Conservation (phyloP, 2,113 vertebrate genomes). For the Microtus pennsylvanicus region DNA sequence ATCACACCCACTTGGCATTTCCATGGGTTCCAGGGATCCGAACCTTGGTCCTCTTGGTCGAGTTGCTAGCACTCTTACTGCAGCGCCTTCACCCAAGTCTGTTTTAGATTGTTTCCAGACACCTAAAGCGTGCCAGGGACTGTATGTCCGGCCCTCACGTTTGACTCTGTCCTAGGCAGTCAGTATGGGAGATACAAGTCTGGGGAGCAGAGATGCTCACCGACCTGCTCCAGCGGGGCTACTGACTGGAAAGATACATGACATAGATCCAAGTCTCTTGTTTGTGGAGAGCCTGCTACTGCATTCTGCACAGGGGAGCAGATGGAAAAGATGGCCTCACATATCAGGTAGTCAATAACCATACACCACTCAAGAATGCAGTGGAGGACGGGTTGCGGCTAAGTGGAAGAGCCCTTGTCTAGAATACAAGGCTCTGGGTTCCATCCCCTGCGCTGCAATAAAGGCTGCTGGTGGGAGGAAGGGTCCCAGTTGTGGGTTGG, state of each 20-base stretch:
- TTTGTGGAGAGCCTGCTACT: background rate
- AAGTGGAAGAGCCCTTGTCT: background rate
- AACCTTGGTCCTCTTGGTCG: background rate
- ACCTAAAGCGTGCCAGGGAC: background rate
- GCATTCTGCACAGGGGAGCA: background rate
- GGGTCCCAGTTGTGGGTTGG: no score
- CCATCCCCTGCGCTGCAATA: background rate
- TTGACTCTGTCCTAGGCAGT: background rate
- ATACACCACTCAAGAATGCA: background rate
- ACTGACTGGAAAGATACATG: background rate
- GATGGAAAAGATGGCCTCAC: background rate
- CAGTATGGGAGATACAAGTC: background rate
- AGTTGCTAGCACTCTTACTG: background rate
- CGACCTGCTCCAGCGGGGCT: background rate
- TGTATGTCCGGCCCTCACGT: background rate
- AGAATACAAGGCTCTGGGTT: background rate
- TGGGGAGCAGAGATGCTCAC: background rate
- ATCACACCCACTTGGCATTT: background rate
- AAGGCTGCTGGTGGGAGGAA: background rate
- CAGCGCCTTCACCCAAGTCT: background rate
- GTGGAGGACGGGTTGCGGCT: background rate
- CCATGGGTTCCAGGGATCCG: background rate
- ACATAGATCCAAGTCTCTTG: background rate
- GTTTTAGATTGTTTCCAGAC: background rate
- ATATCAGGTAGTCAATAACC: background rate